Evolutionary conservation across 2,888 invertebrate species (phyloP).

Genomic region (Tuta absoluta): DNA sequence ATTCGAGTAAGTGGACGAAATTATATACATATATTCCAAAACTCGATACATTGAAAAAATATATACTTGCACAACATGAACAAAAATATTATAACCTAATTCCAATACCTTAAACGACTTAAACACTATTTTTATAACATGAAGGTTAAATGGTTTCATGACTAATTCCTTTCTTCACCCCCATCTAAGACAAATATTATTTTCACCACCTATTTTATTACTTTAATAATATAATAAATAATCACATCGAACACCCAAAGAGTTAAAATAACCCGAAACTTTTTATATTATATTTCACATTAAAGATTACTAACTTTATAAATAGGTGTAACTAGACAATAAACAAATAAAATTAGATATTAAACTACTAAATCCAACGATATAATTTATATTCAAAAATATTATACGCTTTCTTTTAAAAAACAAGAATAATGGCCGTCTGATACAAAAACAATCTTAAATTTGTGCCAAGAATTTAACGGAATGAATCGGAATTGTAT

Average conservation of each 20-base stretch:
- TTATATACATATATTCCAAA: neutral
- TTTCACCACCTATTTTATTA: neutral
- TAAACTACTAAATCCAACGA: constrained; percentile 57
- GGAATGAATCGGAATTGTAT: neutral
- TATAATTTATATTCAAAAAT: constrained; percentile 33
- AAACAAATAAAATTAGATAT: constrained; percentile 41
- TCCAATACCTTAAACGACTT: neutral
- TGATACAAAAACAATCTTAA: neutral
- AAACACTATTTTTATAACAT: neutral
- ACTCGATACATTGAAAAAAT: neutral
- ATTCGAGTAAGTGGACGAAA: too few species aligned
- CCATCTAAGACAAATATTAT: neutral
- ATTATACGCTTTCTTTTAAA: neutral
- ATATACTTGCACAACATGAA: neutral
- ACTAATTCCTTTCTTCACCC: constrained; percentile 4
- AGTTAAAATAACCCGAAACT: constrained; percentile 30
- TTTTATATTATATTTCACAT: neutral
- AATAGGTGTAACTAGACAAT: constrained; percentile 40
- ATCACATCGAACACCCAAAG: constrained; percentile 22
- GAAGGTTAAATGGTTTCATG: neutral
- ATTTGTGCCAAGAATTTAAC: neutral
- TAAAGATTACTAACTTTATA: neutral
- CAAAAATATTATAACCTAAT: neutral
- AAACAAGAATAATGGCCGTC: neutral
- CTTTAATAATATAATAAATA: constrained; percentile 22